Conservation (phyloP, 2,113 vertebrate genomes). For the Heterotis niloticus region DNA sequence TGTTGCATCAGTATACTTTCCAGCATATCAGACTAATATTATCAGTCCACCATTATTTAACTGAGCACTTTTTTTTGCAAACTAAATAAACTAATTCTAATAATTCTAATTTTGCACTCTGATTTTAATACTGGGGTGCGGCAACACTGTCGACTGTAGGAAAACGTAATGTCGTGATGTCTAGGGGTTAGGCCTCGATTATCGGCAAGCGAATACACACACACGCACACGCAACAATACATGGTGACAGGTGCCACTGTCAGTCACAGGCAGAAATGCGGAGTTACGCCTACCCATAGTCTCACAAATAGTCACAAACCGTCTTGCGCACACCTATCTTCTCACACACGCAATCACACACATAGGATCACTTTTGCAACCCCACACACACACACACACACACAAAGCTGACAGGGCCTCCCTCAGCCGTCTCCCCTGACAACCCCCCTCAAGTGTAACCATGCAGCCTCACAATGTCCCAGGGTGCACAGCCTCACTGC, state of each 20-base stretch:
- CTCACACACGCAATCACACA: slow-evolving; percentile 14
- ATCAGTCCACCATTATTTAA: too few relatives aligned
- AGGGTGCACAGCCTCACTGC: slow-evolving; percentile 12
- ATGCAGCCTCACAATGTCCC: slow-evolving; percentile 66
- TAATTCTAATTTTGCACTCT: too few relatives aligned
- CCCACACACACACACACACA: slow-evolving; percentile 59
- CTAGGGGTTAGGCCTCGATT: too few relatives aligned
- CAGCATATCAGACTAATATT: too few relatives aligned
- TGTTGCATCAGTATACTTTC: too few relatives aligned
- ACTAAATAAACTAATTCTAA: too few relatives aligned
- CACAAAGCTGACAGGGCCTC: slow-evolving; percentile 39
- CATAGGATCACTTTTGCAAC: too few relatives aligned
- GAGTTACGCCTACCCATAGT: background rate
- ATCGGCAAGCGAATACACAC: too few relatives aligned
- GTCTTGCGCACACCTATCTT: background rate
- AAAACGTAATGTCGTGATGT: too few relatives aligned
- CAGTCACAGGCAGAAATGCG: background rate
- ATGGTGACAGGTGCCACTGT: background rate
- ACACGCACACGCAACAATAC: background rate
- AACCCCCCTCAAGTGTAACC: slow-evolving; percentile 81
- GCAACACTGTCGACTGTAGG: background rate
- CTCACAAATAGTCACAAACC: background rate
- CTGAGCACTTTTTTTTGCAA: too few relatives aligned
- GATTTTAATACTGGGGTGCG: too few relatives aligned
- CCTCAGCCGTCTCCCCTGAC: slow-evolving; percentile 75